These are phyloP conservation scores for Blomia tropicalis DNA, from an alignment of 2,888 invertebrate species.

Conservation along the genomic window DNA sequence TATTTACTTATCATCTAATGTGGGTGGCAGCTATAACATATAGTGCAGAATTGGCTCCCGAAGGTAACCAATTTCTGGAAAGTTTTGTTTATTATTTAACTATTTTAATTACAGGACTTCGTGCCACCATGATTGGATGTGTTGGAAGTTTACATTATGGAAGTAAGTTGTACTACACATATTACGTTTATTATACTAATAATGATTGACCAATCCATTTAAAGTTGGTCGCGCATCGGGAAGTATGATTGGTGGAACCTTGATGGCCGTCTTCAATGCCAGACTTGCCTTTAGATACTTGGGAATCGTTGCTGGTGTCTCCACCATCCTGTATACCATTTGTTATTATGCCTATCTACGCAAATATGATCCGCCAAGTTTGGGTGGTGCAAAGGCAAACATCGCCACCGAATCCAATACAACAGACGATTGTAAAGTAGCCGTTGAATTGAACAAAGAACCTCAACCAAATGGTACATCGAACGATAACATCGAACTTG, in stretches of 20 bases:
- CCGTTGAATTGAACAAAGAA: neutral
- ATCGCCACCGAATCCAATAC: neutral
- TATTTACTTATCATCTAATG: slow-evolving; percentile 67
- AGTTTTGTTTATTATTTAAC: neutral
- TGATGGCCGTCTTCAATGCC: slow-evolving; percentile 58
- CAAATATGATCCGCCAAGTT: slow-evolving; percentile 32
- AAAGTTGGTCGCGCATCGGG: slow-evolving; percentile 57
- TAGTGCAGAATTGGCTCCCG: slow-evolving; percentile 64
- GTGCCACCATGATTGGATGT: slow-evolving; percentile 70
- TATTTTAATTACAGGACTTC: slow-evolving; percentile 36
- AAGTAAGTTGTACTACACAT: slow-evolving; percentile 1
- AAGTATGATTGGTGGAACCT: slow-evolving; percentile 58
- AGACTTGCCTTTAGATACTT: slow-evolving; percentile 60
- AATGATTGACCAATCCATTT: neutral
- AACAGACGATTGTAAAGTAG: slow-evolving; percentile 10
- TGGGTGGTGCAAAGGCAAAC: neutral
- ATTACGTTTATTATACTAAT: neutral
- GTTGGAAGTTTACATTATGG: slow-evolving; percentile 77
- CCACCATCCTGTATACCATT: slow-evolving; percentile 52
- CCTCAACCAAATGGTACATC: neutral
- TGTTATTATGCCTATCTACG: slow-evolving; percentile 56
- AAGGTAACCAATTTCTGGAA: slow-evolving; percentile 41
- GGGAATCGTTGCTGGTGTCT: slow-evolving; percentile 54
- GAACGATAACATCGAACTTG: neutral
- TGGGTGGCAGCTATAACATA: slow-evolving; percentile 80